A percentile compares a stretch with the other conserved stretches of the same genome.
Conservation (phyloP, 2,888 invertebrate genomes). For the Troilus luridus region DNA sequence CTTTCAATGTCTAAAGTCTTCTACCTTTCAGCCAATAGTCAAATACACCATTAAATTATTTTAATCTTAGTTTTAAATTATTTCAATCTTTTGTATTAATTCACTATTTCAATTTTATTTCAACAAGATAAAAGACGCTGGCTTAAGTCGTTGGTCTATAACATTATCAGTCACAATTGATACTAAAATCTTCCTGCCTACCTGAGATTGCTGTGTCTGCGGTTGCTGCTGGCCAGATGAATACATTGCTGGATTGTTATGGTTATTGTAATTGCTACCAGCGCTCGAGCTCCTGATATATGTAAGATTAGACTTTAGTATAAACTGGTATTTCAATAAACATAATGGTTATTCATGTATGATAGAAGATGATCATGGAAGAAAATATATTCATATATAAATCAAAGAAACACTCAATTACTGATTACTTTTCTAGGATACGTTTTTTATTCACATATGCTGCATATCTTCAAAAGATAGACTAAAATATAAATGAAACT, state of each 20-base stretch:
- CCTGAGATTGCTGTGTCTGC: constrained; percentile 61
- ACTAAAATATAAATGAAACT: background rate
- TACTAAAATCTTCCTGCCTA: background rate
- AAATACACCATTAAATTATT: too few relatives aligned
- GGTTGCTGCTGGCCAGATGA: constrained; percentile 56
- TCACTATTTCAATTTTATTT: too few relatives aligned
- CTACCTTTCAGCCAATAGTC: too few relatives aligned
- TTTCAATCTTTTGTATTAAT: too few relatives aligned
- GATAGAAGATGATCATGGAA: background rate
- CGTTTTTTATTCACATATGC: background rate
- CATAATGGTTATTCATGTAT: background rate
- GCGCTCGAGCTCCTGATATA: constrained; percentile 60
- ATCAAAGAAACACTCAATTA: background rate
- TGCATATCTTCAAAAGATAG: background rate
- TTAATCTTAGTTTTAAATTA: too few relatives aligned
- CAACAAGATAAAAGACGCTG: too few relatives aligned
- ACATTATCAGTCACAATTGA: background rate
- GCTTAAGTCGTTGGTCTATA: background rate
- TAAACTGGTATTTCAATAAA: background rate
- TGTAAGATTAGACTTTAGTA: background rate
- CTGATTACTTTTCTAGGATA: background rate
- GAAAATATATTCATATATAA: background rate
- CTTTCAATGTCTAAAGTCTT: too few relatives aligned
- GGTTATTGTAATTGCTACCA: constrained; percentile 55
- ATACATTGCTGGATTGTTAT: constrained; percentile 61